phyloP scores from a whole-genome alignment of 2,888 invertebrate genomes.

The Lissonota sp. region DNA sequence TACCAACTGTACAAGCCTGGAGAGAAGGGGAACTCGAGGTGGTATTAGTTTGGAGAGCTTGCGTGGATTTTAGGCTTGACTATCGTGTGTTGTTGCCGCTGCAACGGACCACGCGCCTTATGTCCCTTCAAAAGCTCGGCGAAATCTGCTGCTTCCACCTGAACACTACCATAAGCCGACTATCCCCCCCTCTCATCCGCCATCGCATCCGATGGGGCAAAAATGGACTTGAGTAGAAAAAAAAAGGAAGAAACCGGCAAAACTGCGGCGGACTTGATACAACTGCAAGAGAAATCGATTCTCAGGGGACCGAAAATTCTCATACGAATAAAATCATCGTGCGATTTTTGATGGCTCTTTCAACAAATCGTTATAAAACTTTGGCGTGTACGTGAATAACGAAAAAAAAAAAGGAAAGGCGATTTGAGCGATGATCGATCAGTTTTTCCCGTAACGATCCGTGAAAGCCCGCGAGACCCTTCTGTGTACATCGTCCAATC shows the following conservation, averaged over 20 bases:
- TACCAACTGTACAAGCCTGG: too few relatives aligned
- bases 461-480: slow-evolving; percentile 24
- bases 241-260: slow-evolving; percentile 9
- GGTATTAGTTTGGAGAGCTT: slow-evolving; percentile 51
- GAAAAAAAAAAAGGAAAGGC: slow-evolving; percentile 11
- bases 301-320: slow-evolving; percentile 46
- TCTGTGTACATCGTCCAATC: slow-evolving; percentile 36
- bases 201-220: neutral
- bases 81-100: slow-evolving; percentile 42
- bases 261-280: neutral
- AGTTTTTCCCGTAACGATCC: slow-evolving; percentile 24
- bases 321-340: slow-evolving; percentile 41
- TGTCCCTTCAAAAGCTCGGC: neutral
- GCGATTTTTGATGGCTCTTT: slow-evolving; percentile 56
- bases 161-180: slow-evolving; percentile 29
- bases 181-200: slow-evolving; percentile 3
- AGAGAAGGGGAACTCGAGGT: slow-evolving; percentile 23
- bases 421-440: slow-evolving; percentile 38
- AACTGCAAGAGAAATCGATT: slow-evolving; percentile 48
- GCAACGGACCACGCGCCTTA: slow-evolving; percentile 13
- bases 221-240: neutral
- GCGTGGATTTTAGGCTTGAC: slow-evolving; percentile 60
- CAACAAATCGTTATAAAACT: slow-evolving; percentile 53
- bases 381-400: neutral
- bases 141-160: slow-evolving; percentile 14